Conservation (phyloP, 2,113 vertebrate genomes). For the Scortum barcoo region DNA sequence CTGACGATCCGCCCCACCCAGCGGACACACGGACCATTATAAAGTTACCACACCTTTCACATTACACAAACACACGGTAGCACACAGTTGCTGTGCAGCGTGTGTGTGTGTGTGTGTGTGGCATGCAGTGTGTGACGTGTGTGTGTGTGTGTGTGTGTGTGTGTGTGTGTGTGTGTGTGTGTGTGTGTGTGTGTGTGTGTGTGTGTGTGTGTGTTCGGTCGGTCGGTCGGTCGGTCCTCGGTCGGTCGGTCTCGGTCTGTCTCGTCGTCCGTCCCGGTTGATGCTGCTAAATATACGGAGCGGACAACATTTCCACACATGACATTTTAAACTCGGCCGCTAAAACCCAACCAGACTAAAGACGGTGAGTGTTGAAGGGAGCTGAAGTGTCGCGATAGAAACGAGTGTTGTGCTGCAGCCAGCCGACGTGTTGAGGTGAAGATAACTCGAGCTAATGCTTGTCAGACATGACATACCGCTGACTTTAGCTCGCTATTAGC, state of each 20-base stretch:
- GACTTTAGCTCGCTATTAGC: slow-evolving; percentile 20
- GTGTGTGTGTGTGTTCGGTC: no score
- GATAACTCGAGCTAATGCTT: neutral
- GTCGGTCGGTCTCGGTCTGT: neutral
- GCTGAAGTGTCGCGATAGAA: neutral
- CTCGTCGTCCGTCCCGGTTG: neutral
- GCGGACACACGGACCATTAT: slow-evolving; percentile 3
- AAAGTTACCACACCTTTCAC: no score
- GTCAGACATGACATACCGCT: neutral
- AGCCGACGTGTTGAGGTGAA: slow-evolving; percentile 17
- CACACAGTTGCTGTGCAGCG: no score
- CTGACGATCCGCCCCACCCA: neutral
- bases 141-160: no score
- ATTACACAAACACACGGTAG: neutral
- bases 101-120: no score
- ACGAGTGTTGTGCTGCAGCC: neutral
- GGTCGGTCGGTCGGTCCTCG: no score
- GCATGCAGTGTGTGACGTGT: no score
- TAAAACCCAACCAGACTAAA: no score
- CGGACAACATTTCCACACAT: slow-evolving; percentile 37
- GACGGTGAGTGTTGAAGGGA: slow-evolving; percentile 45
- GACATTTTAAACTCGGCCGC: slow-evolving; percentile 43
- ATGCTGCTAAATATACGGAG: neutral
- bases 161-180: no score
- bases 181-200: no score